These are phyloP conservation scores for Mesembrinibis cayennensis DNA, from an alignment of 2,113 vertebrate species.

Conservation along the genomic window DNA sequence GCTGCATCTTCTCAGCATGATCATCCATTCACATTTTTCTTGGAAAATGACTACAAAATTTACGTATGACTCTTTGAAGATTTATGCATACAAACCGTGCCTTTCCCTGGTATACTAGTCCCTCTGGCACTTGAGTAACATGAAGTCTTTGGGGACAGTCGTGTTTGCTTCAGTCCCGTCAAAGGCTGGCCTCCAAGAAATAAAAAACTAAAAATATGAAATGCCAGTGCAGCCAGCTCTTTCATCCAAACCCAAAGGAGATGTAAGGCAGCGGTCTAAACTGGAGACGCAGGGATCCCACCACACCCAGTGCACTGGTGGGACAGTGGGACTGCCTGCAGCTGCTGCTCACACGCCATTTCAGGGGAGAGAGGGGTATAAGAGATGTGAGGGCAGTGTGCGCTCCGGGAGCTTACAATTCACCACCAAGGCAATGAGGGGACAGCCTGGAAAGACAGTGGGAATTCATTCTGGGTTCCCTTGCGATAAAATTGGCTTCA, in stretches of 20 bases:
- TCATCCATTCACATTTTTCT: background rate
- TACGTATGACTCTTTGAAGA: background rate
- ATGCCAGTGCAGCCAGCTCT: background rate
- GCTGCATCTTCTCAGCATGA: background rate
- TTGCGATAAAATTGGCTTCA: fast-evolving
- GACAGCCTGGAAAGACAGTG: background rate
- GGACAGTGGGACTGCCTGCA: background rate
- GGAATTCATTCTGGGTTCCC: background rate
- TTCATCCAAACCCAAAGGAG: background rate
- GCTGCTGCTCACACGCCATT: fast-evolving
- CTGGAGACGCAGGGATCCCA: background rate
- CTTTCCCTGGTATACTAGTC: background rate
- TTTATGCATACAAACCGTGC: background rate
- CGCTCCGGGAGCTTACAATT: background rate
- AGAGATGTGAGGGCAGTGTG: no score
- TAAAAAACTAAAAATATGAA: background rate
- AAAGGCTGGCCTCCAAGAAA: background rate
- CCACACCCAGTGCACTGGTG: fast-evolving
- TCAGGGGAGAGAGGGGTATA: background rate
- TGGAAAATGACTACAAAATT: background rate
- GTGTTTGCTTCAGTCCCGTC: background rate
- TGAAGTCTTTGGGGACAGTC: background rate
- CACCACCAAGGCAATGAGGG: background rate
- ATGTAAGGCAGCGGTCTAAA: background rate
- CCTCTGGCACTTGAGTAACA: background rate